Evolutionary conservation across 2,888 invertebrate genomes (phyloP).

Genomic region (Flabesymbios commensalis): DNA sequence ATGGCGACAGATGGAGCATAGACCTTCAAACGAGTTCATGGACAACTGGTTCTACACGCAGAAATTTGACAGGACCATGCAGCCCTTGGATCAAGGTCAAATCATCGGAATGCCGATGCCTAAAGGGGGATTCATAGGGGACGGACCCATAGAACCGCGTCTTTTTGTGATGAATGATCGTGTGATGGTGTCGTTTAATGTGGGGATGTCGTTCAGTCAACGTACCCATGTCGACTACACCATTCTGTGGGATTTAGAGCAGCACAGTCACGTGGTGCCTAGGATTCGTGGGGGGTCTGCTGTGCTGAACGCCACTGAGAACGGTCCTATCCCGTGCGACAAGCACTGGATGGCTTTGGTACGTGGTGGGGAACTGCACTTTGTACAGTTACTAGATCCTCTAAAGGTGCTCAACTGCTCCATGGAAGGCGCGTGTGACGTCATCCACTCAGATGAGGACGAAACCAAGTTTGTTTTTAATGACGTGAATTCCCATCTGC

Average conservation of each 20-base stretch:
- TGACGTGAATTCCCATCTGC: neutral
- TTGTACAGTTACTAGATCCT: neutral
- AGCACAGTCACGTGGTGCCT: neutral
- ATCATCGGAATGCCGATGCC: neutral
- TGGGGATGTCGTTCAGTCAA: no score
- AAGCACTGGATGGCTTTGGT: neutral
- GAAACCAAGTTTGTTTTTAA: neutral
- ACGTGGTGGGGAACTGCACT: no score
- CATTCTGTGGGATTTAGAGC: neutral
- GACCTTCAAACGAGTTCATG: neutral
- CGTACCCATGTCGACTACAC: slow-evolving; percentile 16
- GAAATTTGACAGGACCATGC: neutral
- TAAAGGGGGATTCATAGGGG: neutral
- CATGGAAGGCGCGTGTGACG: neutral
- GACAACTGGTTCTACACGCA: neutral
- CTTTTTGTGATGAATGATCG: no score
- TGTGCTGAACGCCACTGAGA: neutral
- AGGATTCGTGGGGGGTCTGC: neutral
- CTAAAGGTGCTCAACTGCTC: neutral
- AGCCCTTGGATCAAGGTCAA: neutral
- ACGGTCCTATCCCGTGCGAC: slow-evolving; percentile 4
- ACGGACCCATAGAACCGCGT: neutral
- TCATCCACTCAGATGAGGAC: neutral
- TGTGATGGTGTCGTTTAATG: no score
- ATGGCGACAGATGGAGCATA: no score